phyloP scores from a whole-genome alignment of 2,797 vertebrate species.

The Helostoma temminkii region DNA sequence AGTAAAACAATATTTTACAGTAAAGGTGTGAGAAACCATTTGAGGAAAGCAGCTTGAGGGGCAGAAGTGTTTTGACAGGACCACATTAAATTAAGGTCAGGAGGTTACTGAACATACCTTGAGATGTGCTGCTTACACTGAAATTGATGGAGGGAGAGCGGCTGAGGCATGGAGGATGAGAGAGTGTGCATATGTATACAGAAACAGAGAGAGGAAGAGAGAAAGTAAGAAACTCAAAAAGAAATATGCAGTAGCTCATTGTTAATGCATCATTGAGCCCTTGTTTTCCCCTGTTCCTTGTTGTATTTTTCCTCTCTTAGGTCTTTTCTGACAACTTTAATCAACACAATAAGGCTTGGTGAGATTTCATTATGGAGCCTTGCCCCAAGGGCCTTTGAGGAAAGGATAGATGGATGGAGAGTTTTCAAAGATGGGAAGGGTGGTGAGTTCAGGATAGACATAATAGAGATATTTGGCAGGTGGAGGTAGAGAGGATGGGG shows the following conservation, averaged over 20 bases:
- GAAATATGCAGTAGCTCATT: conserved; percentile 39
- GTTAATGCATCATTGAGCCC: conserved; percentile 39
- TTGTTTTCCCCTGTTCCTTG: conserved; percentile 60
- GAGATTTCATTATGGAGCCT: conserved; percentile 76
- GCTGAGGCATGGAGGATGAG: background rate
- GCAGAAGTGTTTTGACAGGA: conserved; percentile 54
- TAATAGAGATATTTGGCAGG: conserved; percentile 20
- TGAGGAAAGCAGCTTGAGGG: conserved; percentile 11
- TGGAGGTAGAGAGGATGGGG: conserved; percentile 30
- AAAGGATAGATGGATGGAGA: conserved; percentile 59
- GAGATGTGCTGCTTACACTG: conserved; percentile 21
- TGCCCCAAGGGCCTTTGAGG: conserved; percentile 60
- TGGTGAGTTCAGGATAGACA: conserved; percentile 33
- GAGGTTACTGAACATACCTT: conserved; percentile 46
- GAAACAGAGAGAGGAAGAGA: background rate
- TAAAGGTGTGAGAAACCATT: conserved; percentile 15
- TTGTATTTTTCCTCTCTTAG: conserved; percentile 71
- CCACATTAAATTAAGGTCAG: conserved; percentile 59
- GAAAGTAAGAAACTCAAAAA: conserved; percentile 7
- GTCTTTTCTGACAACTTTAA: conserved; percentile 80
- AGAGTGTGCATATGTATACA: conserved; percentile 9
- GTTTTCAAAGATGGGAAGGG: conserved; percentile 43
- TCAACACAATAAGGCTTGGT: conserved; percentile 78
- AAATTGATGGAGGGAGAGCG: conserved; percentile 21
- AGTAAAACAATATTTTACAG: conserved; percentile 14